Evolutionary conservation across 2,888 invertebrate species (phyloP).

Genomic region (Phania funesta): DNA sequence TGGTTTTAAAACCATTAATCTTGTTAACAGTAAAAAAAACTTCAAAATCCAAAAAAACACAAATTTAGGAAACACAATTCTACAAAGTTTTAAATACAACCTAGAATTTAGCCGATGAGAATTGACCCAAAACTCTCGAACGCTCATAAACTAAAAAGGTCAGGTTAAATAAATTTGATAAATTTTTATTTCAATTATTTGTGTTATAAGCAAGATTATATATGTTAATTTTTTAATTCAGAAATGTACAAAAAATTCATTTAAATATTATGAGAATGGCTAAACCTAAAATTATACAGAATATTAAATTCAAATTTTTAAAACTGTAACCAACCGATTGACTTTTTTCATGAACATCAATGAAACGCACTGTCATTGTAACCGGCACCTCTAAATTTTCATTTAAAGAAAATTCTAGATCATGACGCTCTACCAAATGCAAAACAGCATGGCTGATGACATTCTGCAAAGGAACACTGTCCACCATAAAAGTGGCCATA

Average conservation of each 20-base stretch:
- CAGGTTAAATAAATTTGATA: too few relatives aligned
- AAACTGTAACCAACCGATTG: constrained; percentile 38
- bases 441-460: constrained; percentile 73
- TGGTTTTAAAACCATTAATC: too few relatives aligned
- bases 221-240: too few relatives aligned
- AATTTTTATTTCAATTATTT: too few relatives aligned
- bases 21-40: too few relatives aligned
- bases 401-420: constrained; percentile 76
- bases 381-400: constrained; percentile 76
- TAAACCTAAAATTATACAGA: constrained; percentile 9
- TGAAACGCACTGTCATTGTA: constrained; percentile 76
- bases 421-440: constrained; percentile 74
- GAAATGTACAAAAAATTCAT: neutral
- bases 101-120: too few relatives aligned
- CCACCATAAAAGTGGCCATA: constrained; percentile 65
- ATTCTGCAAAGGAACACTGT: constrained; percentile 72
- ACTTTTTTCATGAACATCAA: constrained; percentile 68
- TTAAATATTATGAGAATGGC: constrained; percentile 8
- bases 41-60: too few relatives aligned
- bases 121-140: too few relatives aligned
- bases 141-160: too few relatives aligned
- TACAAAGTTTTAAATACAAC: too few relatives aligned
- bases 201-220: too few relatives aligned
- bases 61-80: too few relatives aligned
- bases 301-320: constrained; percentile 5